Percentiles rank a stretch among this genome's conserved stretches.
Evolutionary conservation across 2,797 vertebrate species (phyloP).

Genomic region (Varecia variegata): DNA sequence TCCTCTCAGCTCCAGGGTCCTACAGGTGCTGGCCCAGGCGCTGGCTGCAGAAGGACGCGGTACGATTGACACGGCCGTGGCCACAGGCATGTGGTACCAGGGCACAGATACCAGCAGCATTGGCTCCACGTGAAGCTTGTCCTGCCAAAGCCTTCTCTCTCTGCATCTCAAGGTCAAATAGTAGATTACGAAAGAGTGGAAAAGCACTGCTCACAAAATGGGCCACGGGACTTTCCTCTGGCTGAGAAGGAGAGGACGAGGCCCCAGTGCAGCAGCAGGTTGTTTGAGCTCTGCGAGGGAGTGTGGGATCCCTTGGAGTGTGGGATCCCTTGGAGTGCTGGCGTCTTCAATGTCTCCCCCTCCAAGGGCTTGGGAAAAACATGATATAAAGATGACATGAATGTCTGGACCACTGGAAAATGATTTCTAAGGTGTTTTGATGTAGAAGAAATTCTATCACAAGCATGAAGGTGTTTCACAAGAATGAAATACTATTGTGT

Average conservation of each 20-base stretch:
- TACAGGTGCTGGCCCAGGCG: not conserved
- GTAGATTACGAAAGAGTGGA: constrained; percentile 81
- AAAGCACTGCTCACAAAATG: constrained; percentile 76
- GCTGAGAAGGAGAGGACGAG: constrained; percentile 51
- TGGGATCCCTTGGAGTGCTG: not conserved
- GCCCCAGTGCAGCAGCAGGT: not conserved
- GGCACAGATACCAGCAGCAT: constrained; percentile 66
- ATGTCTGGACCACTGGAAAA: not conserved
- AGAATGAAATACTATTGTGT: constrained; percentile 48
- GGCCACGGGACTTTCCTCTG: constrained; percentile 76
- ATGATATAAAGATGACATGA: not conserved
- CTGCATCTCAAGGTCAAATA: constrained; percentile 81
- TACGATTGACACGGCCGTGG: not conserved
- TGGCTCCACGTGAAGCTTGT: constrained; percentile 60
- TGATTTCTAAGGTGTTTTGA: not conserved
- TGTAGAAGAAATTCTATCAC: not conserved
- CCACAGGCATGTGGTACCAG: not conserved
- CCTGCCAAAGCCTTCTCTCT: constrained; percentile 78
- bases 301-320: not conserved
- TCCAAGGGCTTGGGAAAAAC: not conserved
- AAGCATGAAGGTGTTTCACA: constrained; percentile 35
- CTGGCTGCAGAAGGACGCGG: not conserved
- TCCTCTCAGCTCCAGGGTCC: not conserved
- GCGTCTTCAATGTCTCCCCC: not conserved
- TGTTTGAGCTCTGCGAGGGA: not conserved